Evolutionary conservation across 2,797 vertebrate genomes (phyloP), one percentile per base, ranked within the genome.

Genomic region (Rallus crepitans): DNA sequence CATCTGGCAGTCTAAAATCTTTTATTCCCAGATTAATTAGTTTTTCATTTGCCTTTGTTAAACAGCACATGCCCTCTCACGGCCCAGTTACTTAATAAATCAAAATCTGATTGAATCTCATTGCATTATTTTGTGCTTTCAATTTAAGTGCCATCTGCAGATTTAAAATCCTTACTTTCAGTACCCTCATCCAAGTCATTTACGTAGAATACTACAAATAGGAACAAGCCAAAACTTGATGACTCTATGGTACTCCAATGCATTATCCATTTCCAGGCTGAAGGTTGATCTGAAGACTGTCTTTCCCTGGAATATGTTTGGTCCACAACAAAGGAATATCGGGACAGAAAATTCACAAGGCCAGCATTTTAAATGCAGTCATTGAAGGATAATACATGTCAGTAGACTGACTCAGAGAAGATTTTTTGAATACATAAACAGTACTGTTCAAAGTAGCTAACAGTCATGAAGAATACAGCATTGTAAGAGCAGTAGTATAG

Each of bases 41-140:
- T 35, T 92, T 90, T 87, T 91, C 25, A 80, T 92, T 89, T 77
- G 25, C 39, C 48, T 87, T 79, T 94, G 77, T 89, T 23, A 90
- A 82, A 76, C n/a, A 84, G 30, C 15, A 69, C 59, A 72, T 77
- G 56, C 57, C 65, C 57, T 91, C 64, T 77, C 31, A 24, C 57
- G 35, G 31, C 15, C 56, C 33, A 66, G 28, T 73, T 77, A 80
- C 35, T 72, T 88, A 89, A 92, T 50, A 92, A 86, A 94, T 72
- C 25, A 85, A 82, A 94, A 73, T 75, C 11, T 28, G 47, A 55
- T 20, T 68, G 68, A 56, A 70, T 75, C 27, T 77, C 48, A 87
- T 53, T 53, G 50, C 25, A n/a, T 52, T 82, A 75, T 77, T 52
- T 45, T 45, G 24, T 73, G 64, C 19, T 73, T 90, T 61, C 25